Conservation (phyloP, 1,140 invertebrate genomes). For the Ptiloglossa arizonensis region DNA sequence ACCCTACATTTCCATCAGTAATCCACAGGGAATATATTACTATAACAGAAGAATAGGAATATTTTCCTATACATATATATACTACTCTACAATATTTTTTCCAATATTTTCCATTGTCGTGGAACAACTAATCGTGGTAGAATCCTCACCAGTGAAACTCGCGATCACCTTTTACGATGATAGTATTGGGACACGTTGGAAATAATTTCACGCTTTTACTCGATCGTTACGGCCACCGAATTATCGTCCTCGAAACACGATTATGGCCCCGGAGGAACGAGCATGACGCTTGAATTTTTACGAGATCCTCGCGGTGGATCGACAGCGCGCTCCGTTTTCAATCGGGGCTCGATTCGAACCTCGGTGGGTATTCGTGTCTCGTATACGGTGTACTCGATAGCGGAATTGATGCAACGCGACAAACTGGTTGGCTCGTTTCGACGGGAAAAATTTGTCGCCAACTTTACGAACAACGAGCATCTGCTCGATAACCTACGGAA, state of each 20-base stretch:
- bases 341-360: slow-evolving; percentile 12
- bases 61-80: no score
- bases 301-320: neutral
- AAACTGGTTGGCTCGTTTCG: neutral
- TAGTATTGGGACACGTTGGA: slow-evolving; percentile 8
- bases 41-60: no score
- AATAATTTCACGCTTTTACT: slow-evolving; percentile 46
- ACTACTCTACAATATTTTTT: no score
- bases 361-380: slow-evolving; percentile 9
- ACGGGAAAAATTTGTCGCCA: no score
- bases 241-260: slow-evolving; percentile 41
- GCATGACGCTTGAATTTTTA: slow-evolving; percentile 44
- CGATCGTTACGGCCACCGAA: slow-evolving; percentile 16
- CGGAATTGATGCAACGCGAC: slow-evolving; percentile 1
- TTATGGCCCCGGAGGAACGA: slow-evolving; percentile 27
- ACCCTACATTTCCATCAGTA: no score
- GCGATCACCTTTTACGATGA: slow-evolving; percentile 20
- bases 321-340: neutral
- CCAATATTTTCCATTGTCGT: no score
- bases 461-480: no score
- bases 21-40: no score
- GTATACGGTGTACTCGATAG: neutral
- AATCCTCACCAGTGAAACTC: no score
- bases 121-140: no score
- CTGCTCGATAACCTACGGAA: no score